phyloP scores from a whole-genome alignment of 64 coral and sea anemone species.

The Actinia equina region DNA sequence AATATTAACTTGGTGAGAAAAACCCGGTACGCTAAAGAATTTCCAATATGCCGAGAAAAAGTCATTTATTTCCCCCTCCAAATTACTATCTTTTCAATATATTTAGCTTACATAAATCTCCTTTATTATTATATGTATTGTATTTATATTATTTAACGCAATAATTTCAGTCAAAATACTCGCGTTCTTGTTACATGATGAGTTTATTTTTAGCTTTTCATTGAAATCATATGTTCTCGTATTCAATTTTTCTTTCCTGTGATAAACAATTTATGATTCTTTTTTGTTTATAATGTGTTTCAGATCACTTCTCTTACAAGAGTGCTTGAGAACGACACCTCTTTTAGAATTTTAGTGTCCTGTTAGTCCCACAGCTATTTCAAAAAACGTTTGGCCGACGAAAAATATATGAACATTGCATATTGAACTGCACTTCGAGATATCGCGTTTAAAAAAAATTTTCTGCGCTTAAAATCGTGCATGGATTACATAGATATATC shows the following conservation, averaged over 20 bases:
- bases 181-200: neutral
- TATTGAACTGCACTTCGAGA: too few relatives aligned
- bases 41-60: neutral
- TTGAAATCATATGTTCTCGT: neutral
- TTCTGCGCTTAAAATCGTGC: too few relatives aligned
- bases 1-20: neutral
- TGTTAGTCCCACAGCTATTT: too few relatives aligned
- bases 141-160: neutral
- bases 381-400: too few relatives aligned
- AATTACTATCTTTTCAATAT: neutral
- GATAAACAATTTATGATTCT: neutral
- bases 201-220: neutral
- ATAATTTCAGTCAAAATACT: neutral
- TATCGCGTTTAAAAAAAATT: too few relatives aligned
- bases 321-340: neutral
- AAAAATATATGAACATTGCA: too few relatives aligned
- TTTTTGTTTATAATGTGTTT: slow-evolving; percentile 1
- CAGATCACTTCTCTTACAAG: neutral
- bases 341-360: neutral
- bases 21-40: neutral
- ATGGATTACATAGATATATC: too few relatives aligned
- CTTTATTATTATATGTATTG: neutral
- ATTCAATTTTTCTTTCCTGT: neutral
- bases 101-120: neutral
- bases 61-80: neutral